Evolutionary conservation across 2,888 invertebrate species (phyloP), one percentile per base, ranked within the genome.

Genomic region (Mythimna albipuncta): DNA sequence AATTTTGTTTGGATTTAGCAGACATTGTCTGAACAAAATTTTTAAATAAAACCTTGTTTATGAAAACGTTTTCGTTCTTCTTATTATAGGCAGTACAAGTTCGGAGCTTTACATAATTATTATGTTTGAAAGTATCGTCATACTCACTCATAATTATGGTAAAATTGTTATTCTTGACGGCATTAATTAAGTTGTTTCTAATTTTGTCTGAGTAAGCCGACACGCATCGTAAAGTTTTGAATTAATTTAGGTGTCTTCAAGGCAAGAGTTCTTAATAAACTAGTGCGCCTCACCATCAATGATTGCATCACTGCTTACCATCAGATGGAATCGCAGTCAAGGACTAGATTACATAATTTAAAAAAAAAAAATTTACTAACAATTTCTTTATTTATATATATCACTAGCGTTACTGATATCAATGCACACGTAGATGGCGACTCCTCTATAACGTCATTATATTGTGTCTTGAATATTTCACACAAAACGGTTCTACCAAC

Each of bases 1-100:
- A 79, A 75, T 85, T 75, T 76, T 66, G 62, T 64, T 67, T 41
- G 76, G 72, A 76, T 79, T 79, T 82, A 66, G 57, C 10, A 75
- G 75, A 72, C 41, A 64, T 64, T 73, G 64, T 74, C 55, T 68
- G 61, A 65, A 75, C 62, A 68, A 72, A 59, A 55, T 19, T 73
- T 75, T 81, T 72, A 52, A 59, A 54, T 52, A 44, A 73, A 64
- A 57, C 38, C 66, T 63, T 75, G 54, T 69, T 72, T 82, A 75
- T 75, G 69, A 71, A 69, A 44, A 69, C n/a, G 62, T 58, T 54
- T 61, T 70, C 2, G 59, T 50, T 59, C 26, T 69, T n/a, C 38
- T 2, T 62, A 55, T 16, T 11, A 64, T 7, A 66, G 52, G 52
- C 57, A 21, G 38, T 67, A 55, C 32, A 71, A 67, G 52, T 73